Evolutionary conservation across 53 echinoderm and acorn worm genomes (phyloP).

Genomic region (Patiria pectinifera): DNA sequence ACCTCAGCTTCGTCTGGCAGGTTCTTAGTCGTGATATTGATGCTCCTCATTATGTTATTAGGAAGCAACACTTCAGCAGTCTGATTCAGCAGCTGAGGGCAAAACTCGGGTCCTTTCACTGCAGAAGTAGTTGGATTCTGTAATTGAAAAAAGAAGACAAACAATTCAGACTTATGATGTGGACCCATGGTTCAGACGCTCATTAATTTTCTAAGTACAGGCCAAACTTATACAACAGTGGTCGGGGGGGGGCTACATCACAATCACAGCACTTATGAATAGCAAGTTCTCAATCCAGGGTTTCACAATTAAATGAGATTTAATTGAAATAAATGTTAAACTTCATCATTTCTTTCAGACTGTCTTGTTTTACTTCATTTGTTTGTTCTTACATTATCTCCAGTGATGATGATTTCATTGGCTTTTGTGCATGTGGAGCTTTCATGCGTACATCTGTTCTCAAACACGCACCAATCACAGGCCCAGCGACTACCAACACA

Average conservation of each 20-base stretch:
- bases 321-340: too few relatives aligned
- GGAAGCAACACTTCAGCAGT: slow-evolving; percentile 32
- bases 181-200: too few relatives aligned
- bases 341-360: too few relatives aligned
- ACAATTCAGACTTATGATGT: too few relatives aligned
- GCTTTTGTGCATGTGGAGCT: slow-evolving; percentile 55
- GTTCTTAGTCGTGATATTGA: slow-evolving; percentile 32
- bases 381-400: slow-evolving; percentile 58
- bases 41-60: slow-evolving; percentile 13
- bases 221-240: too few relatives aligned
- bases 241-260: too few relatives aligned
- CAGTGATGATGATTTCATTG: slow-evolving; percentile 61
- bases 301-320: too few relatives aligned
- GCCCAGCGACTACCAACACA: slow-evolving; percentile 78
- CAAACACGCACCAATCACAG: slow-evolving; percentile 91
- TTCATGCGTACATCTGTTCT: slow-evolving; percentile 86
- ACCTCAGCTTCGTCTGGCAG: slow-evolving; percentile 42
- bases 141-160: not conserved
- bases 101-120: slow-evolving; percentile 9
- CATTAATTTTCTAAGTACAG: too few relatives aligned
- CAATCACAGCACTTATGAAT: too few relatives aligned
- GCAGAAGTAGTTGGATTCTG: slow-evolving; percentile 34
- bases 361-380: not conserved
- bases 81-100: slow-evolving; percentile 54
- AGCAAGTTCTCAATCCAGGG: too few relatives aligned